Percentiles rank a stretch among this genome's conserved stretches.
Evolutionary conservation across 2,113 vertebrate genomes (phyloP).

Genomic region (Cinclus cinclus): DNA sequence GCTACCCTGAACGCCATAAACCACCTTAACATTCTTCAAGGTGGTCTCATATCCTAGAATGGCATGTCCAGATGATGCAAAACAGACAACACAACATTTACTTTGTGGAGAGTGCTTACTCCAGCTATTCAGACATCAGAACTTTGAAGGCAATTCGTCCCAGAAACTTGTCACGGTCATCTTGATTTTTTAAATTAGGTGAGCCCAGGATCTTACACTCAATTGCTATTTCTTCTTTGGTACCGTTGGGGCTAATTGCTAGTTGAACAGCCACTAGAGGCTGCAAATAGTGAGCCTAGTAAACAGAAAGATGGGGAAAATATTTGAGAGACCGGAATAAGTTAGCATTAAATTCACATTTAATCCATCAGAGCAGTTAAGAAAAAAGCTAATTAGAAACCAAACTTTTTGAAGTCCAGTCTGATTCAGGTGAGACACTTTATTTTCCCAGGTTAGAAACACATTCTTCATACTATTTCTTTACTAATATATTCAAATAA

Average conservation of each 20-base stretch:
- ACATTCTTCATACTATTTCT: background rate
- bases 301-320: slow-evolving; percentile 47
- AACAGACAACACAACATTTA: slow-evolving; percentile 71
- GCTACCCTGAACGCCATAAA: slow-evolving; percentile 72
- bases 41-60: slow-evolving; percentile 74
- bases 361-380: background rate
- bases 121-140: slow-evolving; percentile 79
- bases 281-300: slow-evolving; percentile 88
- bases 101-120: slow-evolving; percentile 66
- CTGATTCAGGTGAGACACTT: background rate
- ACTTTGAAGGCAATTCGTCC: slow-evolving; percentile 91
- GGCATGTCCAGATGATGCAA: slow-evolving; percentile 77
- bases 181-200: slow-evolving; percentile 82
- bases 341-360: background rate
- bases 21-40: slow-evolving; percentile 71
- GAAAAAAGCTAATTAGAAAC: background rate
- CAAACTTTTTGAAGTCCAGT: background rate
- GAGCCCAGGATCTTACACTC: slow-evolving; percentile 90
- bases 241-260: slow-evolving; percentile 72
- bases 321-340: slow-evolving; percentile 18
- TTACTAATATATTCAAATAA: background rate
- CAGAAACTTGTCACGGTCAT: slow-evolving; percentile 95
- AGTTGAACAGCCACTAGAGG: slow-evolving; percentile 92
- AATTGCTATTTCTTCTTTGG: slow-evolving; percentile 82
- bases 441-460: background rate